Percentiles rank a stretch among this genome's conserved stretches.
Conservation (phyloP, 2,113 vertebrate species). For the Apteryx owenii region DNA sequence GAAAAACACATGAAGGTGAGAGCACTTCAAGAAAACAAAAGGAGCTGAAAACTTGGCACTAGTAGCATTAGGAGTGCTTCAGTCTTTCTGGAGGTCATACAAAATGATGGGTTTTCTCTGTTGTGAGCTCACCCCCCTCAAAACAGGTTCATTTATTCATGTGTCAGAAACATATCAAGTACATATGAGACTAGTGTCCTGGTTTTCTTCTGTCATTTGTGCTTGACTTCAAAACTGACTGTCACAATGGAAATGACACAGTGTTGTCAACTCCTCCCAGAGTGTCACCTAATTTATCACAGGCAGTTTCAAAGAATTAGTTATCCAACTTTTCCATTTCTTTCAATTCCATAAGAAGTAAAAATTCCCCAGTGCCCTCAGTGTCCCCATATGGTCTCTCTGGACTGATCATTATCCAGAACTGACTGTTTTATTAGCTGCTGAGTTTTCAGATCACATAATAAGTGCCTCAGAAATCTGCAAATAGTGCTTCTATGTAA, state of each 20-base stretch:
- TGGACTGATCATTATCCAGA: slow-evolving; percentile 52
- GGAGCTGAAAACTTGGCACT: background rate
- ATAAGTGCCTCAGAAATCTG: slow-evolving; percentile 16
- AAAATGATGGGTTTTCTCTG: background rate
- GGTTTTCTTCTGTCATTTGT: background rate
- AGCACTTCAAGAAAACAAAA: slow-evolving; percentile 26
- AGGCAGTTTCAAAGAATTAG: slow-evolving; percentile 25
- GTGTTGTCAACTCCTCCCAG: slow-evolving; percentile 24
- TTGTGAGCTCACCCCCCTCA: background rate
- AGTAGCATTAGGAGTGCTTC: background rate
- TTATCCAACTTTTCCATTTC: slow-evolving; percentile 54
- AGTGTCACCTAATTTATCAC: slow-evolving; percentile 56
- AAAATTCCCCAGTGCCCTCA: slow-evolving; percentile 43
- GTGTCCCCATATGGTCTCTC: slow-evolving; percentile 66
- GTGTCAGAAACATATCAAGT: background rate
- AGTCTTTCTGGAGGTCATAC: background rate
- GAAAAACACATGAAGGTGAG: slow-evolving; percentile 51
- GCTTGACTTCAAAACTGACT: slow-evolving; percentile 11
- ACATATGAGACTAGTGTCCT: background rate
- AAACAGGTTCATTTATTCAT: background rate
- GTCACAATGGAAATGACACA: slow-evolving; percentile 60
- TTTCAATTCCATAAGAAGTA: slow-evolving; percentile 65
- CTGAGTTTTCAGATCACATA: slow-evolving; percentile 29
- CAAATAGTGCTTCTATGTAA: background rate
- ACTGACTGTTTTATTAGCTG: slow-evolving; percentile 65